A percentile compares a stretch with the other conserved stretches of the same genome.
These are phyloP conservation scores for Jacana jacana DNA, from an alignment of 2,113 vertebrate genomes.

Conservation along the genomic window DNA sequence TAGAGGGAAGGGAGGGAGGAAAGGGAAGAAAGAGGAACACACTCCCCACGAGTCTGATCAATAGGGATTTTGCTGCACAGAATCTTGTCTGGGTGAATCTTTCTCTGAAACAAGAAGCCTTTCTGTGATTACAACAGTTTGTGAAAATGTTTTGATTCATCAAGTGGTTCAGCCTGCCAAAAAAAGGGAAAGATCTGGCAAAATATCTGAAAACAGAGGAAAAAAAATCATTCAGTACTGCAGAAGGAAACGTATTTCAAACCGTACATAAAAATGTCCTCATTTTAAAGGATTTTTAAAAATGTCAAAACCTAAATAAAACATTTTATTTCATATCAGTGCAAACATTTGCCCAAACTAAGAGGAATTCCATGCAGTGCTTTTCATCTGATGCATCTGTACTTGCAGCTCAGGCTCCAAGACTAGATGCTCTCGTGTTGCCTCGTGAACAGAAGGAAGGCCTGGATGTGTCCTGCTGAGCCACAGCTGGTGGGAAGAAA, in stretches of 20 bases:
- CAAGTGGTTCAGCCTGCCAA: not conserved
- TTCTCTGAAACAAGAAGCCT: not conserved
- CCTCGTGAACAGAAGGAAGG: not conserved
- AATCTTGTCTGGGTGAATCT: not conserved
- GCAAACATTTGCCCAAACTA: not conserved
- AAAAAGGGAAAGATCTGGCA: not conserved
- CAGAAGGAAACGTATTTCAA: not conserved
- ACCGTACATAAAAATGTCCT: not conserved
- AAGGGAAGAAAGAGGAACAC: not conserved
- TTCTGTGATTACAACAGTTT: not conserved
- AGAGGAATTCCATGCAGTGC: not conserved
- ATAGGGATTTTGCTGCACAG: not conserved
- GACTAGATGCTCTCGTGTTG: not conserved
- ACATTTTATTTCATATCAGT: not conserved
- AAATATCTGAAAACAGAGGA: not conserved
- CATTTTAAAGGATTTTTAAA: accelerated
- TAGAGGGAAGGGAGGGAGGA: not conserved
- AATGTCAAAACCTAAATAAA: not conserved
- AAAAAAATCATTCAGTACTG: not conserved
- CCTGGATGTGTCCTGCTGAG: not conserved
- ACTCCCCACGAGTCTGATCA: not conserved
- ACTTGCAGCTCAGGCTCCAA: not conserved
- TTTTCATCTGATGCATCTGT: not conserved
- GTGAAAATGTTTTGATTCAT: not conserved
- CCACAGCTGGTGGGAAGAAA: not conserved